A percentile compares a stretch with the other conserved stretches of the same genome.
Conservation (phyloP, 2,113 vertebrate genomes). For the Rhinoderma darwinii region DNA sequence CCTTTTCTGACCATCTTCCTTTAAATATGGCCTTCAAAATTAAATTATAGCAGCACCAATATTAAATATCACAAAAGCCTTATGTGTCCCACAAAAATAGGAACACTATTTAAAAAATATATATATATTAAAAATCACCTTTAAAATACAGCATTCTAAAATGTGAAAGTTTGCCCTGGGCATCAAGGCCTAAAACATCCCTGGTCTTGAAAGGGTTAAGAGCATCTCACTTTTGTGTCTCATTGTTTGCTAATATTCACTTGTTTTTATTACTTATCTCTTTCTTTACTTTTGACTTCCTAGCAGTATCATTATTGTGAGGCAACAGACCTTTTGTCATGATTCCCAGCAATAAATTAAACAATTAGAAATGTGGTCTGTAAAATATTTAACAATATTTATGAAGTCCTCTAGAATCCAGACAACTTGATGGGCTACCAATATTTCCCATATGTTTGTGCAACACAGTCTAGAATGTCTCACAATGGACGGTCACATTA, state of each 20-base stretch:
- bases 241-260: not conserved
- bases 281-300: not conserved
- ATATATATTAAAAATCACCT: too few relatives aligned
- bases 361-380: not conserved
- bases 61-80: too few relatives aligned
- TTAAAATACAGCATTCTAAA: too few relatives aligned
- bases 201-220: too few relatives aligned
- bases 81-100: too few relatives aligned
- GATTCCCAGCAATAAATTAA: not conserved
- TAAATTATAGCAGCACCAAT: too few relatives aligned
- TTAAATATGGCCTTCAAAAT: too few relatives aligned
- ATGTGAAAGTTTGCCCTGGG: too few relatives aligned
- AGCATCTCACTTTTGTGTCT: not conserved
- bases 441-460: conserved; percentile 6
- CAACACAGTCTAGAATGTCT: not conserved
- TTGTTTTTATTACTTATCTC: not conserved
- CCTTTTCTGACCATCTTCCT: too few relatives aligned
- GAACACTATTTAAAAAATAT: too few relatives aligned
- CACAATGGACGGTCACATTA: not conserved
- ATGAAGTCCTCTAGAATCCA: not conserved
- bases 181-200: too few relatives aligned
- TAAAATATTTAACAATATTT: not conserved
- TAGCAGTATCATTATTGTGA: not conserved
- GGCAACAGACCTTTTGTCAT: not conserved
- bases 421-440: not conserved